Conservation (phyloP, 2,888 invertebrate species). For the Cantharis nigra region DNA sequence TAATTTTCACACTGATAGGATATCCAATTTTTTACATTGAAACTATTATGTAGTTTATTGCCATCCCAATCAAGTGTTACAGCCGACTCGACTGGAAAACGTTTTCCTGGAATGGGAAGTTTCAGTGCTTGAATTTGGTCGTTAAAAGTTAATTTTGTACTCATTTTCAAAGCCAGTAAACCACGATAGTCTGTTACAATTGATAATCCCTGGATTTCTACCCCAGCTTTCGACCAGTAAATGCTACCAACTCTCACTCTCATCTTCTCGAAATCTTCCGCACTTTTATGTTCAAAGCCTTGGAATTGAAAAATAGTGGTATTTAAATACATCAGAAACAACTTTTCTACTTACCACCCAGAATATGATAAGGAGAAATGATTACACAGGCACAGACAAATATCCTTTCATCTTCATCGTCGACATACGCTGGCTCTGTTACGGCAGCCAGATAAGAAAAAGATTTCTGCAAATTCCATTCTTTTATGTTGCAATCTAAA, state of each 20-base stretch:
- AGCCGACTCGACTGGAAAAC: too few species aligned
- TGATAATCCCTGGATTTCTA: background rate
- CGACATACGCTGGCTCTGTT: background rate
- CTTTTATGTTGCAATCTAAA: background rate
- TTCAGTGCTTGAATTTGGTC: background rate
- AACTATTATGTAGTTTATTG: background rate
- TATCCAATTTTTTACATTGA: background rate
- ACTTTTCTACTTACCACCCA: background rate
- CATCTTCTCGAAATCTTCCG: background rate
- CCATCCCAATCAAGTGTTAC: background rate
- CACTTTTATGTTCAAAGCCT: background rate
- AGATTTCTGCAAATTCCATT: background rate
- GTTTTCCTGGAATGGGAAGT: background rate
- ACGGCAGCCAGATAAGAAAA: background rate
- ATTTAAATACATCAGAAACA: background rate
- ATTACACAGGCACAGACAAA: background rate
- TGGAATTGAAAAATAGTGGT: background rate
- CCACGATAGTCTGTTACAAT: background rate
- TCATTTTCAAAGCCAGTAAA: background rate
- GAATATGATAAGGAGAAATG: background rate
- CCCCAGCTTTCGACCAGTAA: background rate
- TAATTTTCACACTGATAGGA: background rate
- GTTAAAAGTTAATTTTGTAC: background rate
- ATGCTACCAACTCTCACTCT: background rate
- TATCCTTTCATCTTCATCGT: background rate